Evolutionary conservation across 2,888 invertebrate genomes (phyloP).

Genomic region (Cacoxenus indagator): DNA sequence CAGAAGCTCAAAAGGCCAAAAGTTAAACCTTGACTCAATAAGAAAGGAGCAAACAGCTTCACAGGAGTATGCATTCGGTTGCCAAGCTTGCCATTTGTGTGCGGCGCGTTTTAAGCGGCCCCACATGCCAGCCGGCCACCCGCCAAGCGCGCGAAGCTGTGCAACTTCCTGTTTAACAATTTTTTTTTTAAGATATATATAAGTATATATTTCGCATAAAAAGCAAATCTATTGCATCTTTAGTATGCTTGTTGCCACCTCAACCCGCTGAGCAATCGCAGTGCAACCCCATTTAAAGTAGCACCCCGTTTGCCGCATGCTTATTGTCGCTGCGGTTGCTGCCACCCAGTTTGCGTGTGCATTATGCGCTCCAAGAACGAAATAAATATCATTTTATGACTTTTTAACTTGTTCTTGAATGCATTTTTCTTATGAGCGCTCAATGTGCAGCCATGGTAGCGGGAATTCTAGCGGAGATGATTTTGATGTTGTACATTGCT

Average conservation of each 20-base stretch:
- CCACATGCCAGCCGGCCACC: no score
- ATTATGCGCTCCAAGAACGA: constrained; percentile 54
- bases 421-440: constrained; percentile 6
- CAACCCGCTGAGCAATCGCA: background rate
- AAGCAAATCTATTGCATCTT: constrained; percentile 57
- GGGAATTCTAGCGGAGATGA: no score
- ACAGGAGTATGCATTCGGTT: no score
- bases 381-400: constrained; percentile 62
- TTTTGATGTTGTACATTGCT: background rate
- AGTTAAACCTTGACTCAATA: constrained; percentile 19
- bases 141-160: background rate
- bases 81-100: no score
- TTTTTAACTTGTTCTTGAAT: constrained; percentile 55
- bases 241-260: constrained; percentile 25
- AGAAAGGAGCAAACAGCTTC: background rate
- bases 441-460: no score
- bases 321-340: background rate
- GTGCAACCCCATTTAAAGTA: background rate
- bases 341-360: constrained; percentile 33
- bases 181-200: background rate
- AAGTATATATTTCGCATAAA: constrained; percentile 61
- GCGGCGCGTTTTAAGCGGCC: no score
- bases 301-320: background rate
- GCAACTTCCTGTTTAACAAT: constrained; percentile 9
- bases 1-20: constrained; percentile 15